phyloP scores from a whole-genome alignment of 1,140 invertebrate genomes.

The Drosophila equinoxialis region DNA sequence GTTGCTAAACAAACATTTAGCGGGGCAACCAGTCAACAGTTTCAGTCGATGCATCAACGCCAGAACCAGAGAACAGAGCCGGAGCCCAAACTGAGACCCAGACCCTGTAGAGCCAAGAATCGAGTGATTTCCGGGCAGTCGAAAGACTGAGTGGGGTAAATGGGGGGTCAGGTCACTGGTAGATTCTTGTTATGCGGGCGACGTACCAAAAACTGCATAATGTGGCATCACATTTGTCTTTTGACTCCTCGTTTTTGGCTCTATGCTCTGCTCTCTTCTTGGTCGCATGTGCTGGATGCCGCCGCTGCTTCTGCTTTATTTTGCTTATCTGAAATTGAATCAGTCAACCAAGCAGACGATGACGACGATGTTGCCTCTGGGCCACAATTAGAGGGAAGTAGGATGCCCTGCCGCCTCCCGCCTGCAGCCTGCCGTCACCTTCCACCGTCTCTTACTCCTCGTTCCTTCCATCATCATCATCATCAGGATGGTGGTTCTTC shows the following conservation, averaged over 20 bases:
- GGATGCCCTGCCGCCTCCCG: constrained; percentile 16
- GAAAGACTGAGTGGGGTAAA: constrained; percentile 15
- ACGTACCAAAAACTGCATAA: constrained; percentile 68
- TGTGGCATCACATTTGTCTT: constrained; percentile 76
- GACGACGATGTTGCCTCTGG: constrained; percentile 63
- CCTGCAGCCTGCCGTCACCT: background rate
- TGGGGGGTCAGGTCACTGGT: constrained; percentile 29
- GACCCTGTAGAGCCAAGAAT: constrained; percentile 4
- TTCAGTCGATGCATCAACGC: constrained; percentile 71
- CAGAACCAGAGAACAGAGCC: constrained; percentile 33
- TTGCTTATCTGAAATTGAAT: constrained; percentile 82
- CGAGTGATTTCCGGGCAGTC: constrained; percentile 66
- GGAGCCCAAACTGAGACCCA: constrained; percentile 49
- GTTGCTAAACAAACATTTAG: constrained; percentile 80
- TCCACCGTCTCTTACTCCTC: background rate
- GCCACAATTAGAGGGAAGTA: constrained; percentile 73
- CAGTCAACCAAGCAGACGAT: constrained; percentile 71
- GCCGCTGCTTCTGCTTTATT: constrained; percentile 68
- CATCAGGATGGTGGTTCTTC: background rate
- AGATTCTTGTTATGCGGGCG: constrained; percentile 62
- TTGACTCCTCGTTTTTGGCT: constrained; percentile 36
- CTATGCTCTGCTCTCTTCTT: constrained; percentile 5
- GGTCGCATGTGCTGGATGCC: constrained; percentile 59
- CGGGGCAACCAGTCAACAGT: constrained; percentile 69
- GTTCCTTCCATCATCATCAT: background rate